These are phyloP conservation scores for Teinopalpus imperialis DNA, from an alignment of 2,888 invertebrate genomes.

Conservation along the genomic window DNA sequence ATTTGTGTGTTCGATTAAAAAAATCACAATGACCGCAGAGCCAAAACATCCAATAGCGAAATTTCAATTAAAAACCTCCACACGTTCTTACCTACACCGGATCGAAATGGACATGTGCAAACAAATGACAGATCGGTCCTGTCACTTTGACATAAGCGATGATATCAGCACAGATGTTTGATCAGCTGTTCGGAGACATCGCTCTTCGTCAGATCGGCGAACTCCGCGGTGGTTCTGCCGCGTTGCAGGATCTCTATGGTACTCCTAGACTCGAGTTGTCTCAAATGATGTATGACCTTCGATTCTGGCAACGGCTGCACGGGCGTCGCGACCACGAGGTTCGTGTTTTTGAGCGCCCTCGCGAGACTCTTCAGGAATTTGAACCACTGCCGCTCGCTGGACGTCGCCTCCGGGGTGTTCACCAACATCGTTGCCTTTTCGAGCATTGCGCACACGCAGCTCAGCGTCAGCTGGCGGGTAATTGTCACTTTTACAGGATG, in stretches of 20 bases:
- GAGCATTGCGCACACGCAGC: slow-evolving; percentile 62
- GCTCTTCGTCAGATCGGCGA: slow-evolving; percentile 58
- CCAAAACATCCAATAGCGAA: too few species aligned
- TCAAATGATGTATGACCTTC: slow-evolving; percentile 53
- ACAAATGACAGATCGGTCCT: too few species aligned
- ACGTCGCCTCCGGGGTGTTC: slow-evolving; percentile 64
- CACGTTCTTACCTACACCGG: too few species aligned
- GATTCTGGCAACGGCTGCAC: slow-evolving; percentile 44
- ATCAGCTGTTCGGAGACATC: slow-evolving; percentile 60
- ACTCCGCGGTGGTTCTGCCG: slow-evolving; percentile 59
- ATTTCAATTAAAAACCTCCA: too few species aligned
- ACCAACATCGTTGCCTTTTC: slow-evolving; percentile 57
- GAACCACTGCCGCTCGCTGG: slow-evolving; percentile 76
- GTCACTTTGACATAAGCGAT: too few species aligned
- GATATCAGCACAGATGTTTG: slow-evolving; percentile 66
- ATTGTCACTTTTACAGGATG: too few species aligned
- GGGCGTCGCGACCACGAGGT: slow-evolving; percentile 53
- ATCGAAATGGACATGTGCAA: too few species aligned
- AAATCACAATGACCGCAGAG: too few species aligned
- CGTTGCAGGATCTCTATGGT: slow-evolving; percentile 69
- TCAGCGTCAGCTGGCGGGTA: slow-evolving; percentile 64
- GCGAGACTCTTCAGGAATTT: slow-evolving; percentile 78
- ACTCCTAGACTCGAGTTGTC: slow-evolving; percentile 59
- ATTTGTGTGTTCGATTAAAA: too few species aligned
- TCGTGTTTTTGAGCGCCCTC: slow-evolving; percentile 62